Base-by-base conservation (phyloP, 2,888 invertebrate species). In the Lissonota sp. region DNA sequence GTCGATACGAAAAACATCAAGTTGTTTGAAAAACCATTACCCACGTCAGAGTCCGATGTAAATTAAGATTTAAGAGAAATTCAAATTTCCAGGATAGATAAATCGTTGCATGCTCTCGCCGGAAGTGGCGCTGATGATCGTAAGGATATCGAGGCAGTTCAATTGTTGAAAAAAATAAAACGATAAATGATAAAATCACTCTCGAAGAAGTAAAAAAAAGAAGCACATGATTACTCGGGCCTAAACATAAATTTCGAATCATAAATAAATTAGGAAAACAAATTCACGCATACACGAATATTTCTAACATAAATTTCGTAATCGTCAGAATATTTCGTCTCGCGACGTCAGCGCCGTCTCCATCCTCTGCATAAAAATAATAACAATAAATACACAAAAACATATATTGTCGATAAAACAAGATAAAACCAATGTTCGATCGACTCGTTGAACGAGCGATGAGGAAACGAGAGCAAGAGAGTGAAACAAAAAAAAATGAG, bases 231-330 rank as follows among this genome's bases (percentile, higher is more conserved):
- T 51, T 6, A 51, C 53, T 64, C 57, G 69, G 73, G 67, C 79
- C 73, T 73, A 72, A 73, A 73, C 39, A 14, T 42, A 64, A 69
- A 73, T 63, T 70, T 57, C 49, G 26, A 70, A 64, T 53, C n/a
- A 16, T 44, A 12, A 62, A n/a, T 16, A 26, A 69, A 69, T 49
- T 7, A 57, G 53, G 6, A 37, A 26, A 26, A 26, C 39, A 64
- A 44, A 42, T 12, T 53, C n/a, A 4, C 5, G 12, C 26, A 66
- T 4, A 16, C 46, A 51, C 39, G 7, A 51, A 39, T 14, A 39
- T 74, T 58, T 49, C 39, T 57, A 46, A 44, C 42, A 3, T 40
- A 16, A 66, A 70, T 58, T 66, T 63, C 42, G n/a, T 44, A n/a
- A n/a, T 44, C 70, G 57, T 37, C 10, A 63, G 71, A 40, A 46